phyloP scores from a whole-genome alignment of 2,888 invertebrate species.

The Idaea aversata region DNA sequence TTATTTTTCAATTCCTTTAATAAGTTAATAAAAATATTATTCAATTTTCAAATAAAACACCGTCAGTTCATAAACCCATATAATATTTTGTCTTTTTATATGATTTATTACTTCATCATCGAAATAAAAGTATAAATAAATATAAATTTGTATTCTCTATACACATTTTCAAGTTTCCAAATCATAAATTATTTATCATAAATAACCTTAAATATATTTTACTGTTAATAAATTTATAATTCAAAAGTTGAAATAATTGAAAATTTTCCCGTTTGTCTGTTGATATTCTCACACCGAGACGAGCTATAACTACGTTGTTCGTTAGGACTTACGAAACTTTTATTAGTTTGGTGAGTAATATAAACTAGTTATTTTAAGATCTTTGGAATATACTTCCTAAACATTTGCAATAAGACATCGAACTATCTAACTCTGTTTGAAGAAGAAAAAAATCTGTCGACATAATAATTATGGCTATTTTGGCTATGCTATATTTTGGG shows the following conservation, averaged over 20 bases:
- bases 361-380: background rate
- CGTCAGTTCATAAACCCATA: background rate
- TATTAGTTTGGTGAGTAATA: background rate
- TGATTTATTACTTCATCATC: background rate
- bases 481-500: too few species aligned
- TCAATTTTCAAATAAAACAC: background rate
- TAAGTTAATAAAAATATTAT: background rate
- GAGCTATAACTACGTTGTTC: background rate
- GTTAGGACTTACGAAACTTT: conserved; percentile 1
- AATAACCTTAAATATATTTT: background rate
- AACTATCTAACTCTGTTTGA: background rate
- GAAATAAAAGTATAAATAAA: background rate
- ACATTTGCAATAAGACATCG: background rate
- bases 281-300: background rate
- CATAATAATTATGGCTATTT: too few species aligned
- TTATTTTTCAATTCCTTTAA: background rate
- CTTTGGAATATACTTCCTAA: background rate
- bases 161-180: background rate
- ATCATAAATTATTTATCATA: background rate
- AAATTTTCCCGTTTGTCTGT: background rate
- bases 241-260: background rate
- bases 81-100: background rate
- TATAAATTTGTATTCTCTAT: background rate
- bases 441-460: too few species aligned
- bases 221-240: too few species aligned